Evolutionary conservation across 2,113 vertebrate species (phyloP), one percentile per base, ranked within the genome.

Genomic region (Eurystomus gularis): DNA sequence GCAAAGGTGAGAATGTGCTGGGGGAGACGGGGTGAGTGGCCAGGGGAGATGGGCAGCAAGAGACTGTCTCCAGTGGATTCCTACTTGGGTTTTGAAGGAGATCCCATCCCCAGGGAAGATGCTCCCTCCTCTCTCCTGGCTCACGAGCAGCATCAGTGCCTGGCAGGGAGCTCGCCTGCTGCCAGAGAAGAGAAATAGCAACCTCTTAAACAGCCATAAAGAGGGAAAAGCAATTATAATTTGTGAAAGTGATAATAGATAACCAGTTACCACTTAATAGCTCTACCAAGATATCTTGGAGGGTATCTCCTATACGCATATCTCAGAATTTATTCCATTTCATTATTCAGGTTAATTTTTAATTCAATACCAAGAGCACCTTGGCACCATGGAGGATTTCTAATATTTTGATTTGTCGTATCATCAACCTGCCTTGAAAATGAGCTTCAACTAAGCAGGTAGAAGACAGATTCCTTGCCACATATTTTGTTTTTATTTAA

Each of bases 21-120:
- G 7, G 5, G 40, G 19, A 5, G 1, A 33, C 0, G 0, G 17
- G 17, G 28, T 26, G 26, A 55, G 17, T 0, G 2, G 24, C 10
- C 6, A 9, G 29, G 19, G 71, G 4, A 19, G 16, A 26, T 0
- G 1, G 14, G 33, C 40, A 52, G 25, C 3, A 0, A 25, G n/a
- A 18, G 12, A 83, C 48, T 0, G 0, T 82, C 29, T 44, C 52
- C 40, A 51, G 26, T 23, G 19, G 17, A 33, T 61, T 70, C 28
- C 35, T 73, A 21, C 19, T 61, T 0, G 2, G n/a, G 8, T 12
- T 76, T 33, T 1, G 4, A 46, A 52, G 71, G 25, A 33, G 9
- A 51, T 76, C 24, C 7, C 1, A 0, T 16, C 12, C 35, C 28
- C 6, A 2, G 24, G 48, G 9, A 48, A 79, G 66, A 14, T 28